A percentile compares a stretch with the other conserved stretches of the same genome.
These are phyloP conservation scores for Sweltsa coloradensis DNA, from an alignment of 1,140 invertebrate genomes.

Conservation along the genomic window DNA sequence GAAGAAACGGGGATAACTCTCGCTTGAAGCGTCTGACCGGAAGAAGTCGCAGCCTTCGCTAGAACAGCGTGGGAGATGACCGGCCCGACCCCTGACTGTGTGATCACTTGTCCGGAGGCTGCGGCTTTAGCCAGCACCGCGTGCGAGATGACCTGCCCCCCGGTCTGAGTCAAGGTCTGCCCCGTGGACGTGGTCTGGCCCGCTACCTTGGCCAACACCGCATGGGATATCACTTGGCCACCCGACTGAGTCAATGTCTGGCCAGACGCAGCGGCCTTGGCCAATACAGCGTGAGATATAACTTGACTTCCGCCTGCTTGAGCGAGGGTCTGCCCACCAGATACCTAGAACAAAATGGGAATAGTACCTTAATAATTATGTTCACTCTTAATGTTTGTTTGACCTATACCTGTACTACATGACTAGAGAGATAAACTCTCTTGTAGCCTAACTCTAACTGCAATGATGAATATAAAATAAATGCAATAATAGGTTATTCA, in stretches of 20 bases:
- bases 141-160: constrained; percentile 23
- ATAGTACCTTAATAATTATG: no score
- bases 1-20: constrained; percentile 37
- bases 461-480: no score
- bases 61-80: background rate
- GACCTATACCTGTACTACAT: no score
- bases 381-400: no score
- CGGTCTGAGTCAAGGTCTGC: constrained; percentile 19
- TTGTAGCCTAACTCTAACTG: no score
- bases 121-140: constrained; percentile 23
- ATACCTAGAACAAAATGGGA: constrained; percentile 12
- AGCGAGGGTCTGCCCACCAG: constrained; percentile 12
- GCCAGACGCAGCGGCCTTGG: constrained; percentile 19
- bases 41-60: constrained; percentile 12
- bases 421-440: no score
- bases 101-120: constrained; percentile 7
- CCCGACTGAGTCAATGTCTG: background rate
- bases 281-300: constrained; percentile 23
- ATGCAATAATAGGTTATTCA: no score
- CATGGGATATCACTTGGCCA: constrained; percentile 23
- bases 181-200: constrained; percentile 13
- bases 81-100: background rate
- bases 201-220: constrained; percentile 23
- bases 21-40: constrained; percentile 25
- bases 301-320: constrained; percentile 17